Conservation (phyloP, 2,797 vertebrate species). For the Corythornis leucogaster region DNA sequence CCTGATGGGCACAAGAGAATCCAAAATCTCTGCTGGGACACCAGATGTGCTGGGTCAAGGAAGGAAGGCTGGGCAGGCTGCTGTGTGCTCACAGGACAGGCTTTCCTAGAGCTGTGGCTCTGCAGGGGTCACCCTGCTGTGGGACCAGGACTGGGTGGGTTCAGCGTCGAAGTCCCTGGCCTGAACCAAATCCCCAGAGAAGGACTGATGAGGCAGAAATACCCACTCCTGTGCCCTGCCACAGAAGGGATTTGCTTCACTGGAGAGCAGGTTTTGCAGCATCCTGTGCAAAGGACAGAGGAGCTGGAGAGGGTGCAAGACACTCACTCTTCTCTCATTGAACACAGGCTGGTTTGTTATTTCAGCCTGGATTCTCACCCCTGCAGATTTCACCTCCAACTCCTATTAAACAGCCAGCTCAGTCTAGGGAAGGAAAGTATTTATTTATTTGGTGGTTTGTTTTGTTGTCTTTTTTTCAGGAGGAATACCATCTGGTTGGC, state of each 20-base stretch:
- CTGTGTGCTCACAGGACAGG: not conserved
- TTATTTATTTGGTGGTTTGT: slow-evolving; percentile 53
- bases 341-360: not conserved
- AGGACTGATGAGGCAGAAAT: not conserved
- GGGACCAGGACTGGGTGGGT: rapidly evolving
- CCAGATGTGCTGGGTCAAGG: not conserved
- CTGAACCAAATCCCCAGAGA: not conserved
- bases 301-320: not conserved
- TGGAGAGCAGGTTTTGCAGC: not conserved
- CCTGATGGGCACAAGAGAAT: rapidly evolving
- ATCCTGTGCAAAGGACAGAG: not conserved
- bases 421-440: slow-evolving; percentile 4
- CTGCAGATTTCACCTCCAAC: slow-evolving; percentile 20
- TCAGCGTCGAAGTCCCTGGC: not conserved
- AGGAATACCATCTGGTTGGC: slow-evolving; percentile 41
- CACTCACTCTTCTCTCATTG: not conserved
- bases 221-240: not conserved
- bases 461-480: slow-evolving; percentile 41
- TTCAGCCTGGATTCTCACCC: not conserved
- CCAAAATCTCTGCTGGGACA: not conserved
- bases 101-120: not conserved
- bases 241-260: not conserved
- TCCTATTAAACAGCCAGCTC: slow-evolving; percentile 7
- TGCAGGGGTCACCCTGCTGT: not conserved
- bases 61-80: not conserved